A percentile compares a stretch with the other conserved stretches of the same genome.
Evolutionary conservation across 1,140 invertebrate genomes (phyloP).

Genomic region (Mya arenaria): DNA sequence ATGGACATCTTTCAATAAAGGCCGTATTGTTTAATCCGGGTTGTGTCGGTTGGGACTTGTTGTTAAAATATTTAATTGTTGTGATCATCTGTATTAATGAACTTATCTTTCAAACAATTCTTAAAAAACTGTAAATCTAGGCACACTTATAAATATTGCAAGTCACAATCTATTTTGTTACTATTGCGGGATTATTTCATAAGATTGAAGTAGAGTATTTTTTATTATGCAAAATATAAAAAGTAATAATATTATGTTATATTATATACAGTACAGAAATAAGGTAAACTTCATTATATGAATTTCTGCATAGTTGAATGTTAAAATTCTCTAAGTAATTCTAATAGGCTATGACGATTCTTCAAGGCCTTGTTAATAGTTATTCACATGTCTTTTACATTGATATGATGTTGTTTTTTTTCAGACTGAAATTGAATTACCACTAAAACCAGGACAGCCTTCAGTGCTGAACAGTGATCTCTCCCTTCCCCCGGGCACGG

Average conservation of each 20-base stretch:
- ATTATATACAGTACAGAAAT: too few relatives aligned
- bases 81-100: background rate
- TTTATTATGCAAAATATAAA: background rate
- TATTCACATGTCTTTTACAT: too few relatives aligned
- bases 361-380: too few relatives aligned
- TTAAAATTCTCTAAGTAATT: too few relatives aligned
- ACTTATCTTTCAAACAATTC: background rate
- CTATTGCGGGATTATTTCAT: background rate
- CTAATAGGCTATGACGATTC: too few relatives aligned
- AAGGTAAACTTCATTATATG: too few relatives aligned
- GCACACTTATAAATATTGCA: background rate
- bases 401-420: too few relatives aligned
- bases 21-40: too few relatives aligned
- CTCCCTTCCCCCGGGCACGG: background rate
- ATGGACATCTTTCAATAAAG: too few relatives aligned
- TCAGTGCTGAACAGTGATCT: conserved; percentile 41
- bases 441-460: conserved; percentile 25
- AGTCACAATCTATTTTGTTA: background rate
- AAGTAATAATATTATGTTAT: background rate
- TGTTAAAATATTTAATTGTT: background rate
- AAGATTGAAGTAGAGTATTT: background rate
- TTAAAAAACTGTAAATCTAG: background rate
- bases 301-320: too few relatives aligned
- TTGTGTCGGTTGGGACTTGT: too few relatives aligned
- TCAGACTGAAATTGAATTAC: conserved; percentile 43